Base-by-base conservation (phyloP, 1,140 invertebrate genomes). In the Triops cancriformis region DNA sequence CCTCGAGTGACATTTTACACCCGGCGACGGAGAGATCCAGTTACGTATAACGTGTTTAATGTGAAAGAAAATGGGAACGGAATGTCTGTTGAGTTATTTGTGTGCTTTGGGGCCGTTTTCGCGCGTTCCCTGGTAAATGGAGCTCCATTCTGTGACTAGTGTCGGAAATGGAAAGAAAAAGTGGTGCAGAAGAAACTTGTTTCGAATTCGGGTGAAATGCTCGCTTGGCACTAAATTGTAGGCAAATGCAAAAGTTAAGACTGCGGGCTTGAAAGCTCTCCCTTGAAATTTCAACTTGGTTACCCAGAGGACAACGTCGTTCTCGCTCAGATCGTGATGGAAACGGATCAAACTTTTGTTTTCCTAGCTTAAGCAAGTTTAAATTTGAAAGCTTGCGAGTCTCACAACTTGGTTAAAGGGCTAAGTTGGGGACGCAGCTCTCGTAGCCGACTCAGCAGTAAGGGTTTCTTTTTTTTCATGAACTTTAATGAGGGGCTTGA, bases 301-400 rank as follows among this genome's bases (percentile, higher is more conserved):
- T 4, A 64, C 14, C 51, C 1, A 64, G 14, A 37, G 31, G 31
- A 37, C 31, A 64, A 64, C 51, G 14, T 18, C 0, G 51, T 64
- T 18, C 51, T 64, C 51, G 51, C 51, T 18, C 9, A 64, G 51
- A 23, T 64, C 51, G 51, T 64, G 51, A 64, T n/a, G 51, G 51
- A 64, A 64, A 7, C 0, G 51, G 51, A 64, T 64, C 18, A 23
- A 64, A 64, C 51, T 64, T 64, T 64, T 64, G 18, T 64, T 64
- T 23, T n/a, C 14, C 23, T 6, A 23, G 14, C 18, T 18, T 18
- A 23, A 23, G 51, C 18, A 23, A 11, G 23, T 23, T 64, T 64
- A n/a, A 10, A 64, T 64, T 64, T 18, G 51, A 64, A 64, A 64
- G 51, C 51, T 64, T 64, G 51, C 31, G 51, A 64, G 51, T 64